These are phyloP conservation scores for Ranitomeya imitator DNA, from an alignment of 2,113 vertebrate species.

Conservation along the genomic window DNA sequence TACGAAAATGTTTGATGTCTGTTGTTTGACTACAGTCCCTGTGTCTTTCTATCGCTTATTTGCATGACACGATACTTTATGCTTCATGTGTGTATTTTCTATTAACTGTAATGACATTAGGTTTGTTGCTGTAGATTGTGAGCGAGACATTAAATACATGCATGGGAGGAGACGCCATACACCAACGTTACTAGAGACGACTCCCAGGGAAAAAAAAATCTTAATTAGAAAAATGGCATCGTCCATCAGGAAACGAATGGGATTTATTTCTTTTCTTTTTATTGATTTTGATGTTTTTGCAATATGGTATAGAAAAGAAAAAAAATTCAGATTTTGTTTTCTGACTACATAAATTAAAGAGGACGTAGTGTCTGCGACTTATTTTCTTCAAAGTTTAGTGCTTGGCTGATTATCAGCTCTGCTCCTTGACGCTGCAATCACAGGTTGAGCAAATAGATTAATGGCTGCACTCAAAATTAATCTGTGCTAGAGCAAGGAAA, in stretches of 20 bases:
- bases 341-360: too few relatives aligned
- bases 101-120: constrained; percentile 23
- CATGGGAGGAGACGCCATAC: constrained; percentile 11
- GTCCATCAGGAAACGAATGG: neutral
- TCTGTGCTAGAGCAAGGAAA: too few relatives aligned
- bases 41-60: neutral
- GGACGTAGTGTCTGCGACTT: too few relatives aligned
- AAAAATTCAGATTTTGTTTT: too few relatives aligned
- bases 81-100: constrained; percentile 20
- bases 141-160: constrained; percentile 39
- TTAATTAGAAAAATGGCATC: constrained; percentile 24
- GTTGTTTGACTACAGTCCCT: neutral
- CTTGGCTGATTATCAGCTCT: too few relatives aligned
- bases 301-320: too few relatives aligned
- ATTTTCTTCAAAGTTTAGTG: too few relatives aligned
- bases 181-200: neutral
- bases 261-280: neutral
- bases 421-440: too few relatives aligned
- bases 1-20: neutral
- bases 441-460: too few relatives aligned
- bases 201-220: neutral
- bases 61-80: constrained; percentile 4
- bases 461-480: too few relatives aligned
- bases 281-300: neutral
- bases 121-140: constrained; percentile 5